These are phyloP conservation scores for Diadophis punctatus DNA, from an alignment of 2,113 vertebrate genomes.

Conservation along the genomic window DNA sequence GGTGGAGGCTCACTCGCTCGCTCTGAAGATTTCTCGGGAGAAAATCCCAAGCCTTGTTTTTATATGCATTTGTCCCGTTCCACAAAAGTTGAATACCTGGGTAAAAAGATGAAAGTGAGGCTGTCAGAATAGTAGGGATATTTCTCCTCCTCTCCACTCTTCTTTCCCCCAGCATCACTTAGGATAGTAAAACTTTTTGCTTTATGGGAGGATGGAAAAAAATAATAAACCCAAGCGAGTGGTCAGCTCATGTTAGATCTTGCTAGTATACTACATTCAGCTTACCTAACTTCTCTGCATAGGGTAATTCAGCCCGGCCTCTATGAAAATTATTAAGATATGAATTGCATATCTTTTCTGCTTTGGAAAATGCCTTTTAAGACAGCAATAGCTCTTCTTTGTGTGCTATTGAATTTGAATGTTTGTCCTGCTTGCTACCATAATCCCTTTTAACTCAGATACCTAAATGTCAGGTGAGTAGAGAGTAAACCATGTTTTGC, in stretches of 20 bases:
- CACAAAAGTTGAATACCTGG: constrained; percentile 18
- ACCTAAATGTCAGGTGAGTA: not conserved
- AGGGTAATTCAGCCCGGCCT: not conserved
- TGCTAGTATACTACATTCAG: not conserved
- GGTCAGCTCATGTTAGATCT: not conserved
- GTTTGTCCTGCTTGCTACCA: not conserved
- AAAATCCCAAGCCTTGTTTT: constrained; percentile 47
- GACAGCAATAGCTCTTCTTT: constrained; percentile 28
- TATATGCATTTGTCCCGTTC: constrained; percentile 7
- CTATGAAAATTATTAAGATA: not conserved
- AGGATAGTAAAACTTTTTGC: constrained; percentile 54
- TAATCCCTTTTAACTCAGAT: not conserved
- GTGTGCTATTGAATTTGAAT: constrained; percentile 42
- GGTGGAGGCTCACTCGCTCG: constrained; percentile 70
- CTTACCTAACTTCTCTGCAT: not conserved
- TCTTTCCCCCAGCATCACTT: not conserved
- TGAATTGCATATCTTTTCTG: not conserved
- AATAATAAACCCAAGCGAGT: not conserved
- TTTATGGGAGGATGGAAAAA: constrained; percentile 34
- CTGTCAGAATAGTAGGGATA: constrained; percentile 36
- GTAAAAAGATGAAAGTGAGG: constrained; percentile 53
- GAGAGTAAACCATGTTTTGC: not conserved
- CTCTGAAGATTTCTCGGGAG: not conserved
- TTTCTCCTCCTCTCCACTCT: not conserved
- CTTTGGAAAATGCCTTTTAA: constrained; percentile 49